Percentiles rank a stretch among this genome's conserved stretches.
These are phyloP conservation scores for Aeoliscus strigatus DNA, from an alignment of 2,797 vertebrate species.

Conservation along the genomic window DNA sequence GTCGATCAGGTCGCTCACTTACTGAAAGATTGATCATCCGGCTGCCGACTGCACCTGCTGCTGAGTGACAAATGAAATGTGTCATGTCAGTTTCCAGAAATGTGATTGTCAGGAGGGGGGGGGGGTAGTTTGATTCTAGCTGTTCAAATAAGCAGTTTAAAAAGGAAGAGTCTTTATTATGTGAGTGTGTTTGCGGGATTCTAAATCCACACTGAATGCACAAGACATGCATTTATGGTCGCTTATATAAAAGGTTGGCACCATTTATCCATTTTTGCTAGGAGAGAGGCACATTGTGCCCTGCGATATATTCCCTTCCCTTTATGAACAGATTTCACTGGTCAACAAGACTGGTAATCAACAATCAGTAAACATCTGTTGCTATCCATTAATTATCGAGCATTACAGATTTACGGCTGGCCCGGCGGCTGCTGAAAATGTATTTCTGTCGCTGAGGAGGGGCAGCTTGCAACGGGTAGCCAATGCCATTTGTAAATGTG, in stretches of 20 bases:
- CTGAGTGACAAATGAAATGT: conserved; percentile 75
- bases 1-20: conserved; percentile 60
- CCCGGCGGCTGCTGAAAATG: conserved; percentile 69
- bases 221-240: too few relatives aligned
- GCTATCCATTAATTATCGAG: conserved; percentile 79
- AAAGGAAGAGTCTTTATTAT: too few relatives aligned
- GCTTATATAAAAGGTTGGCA: too few relatives aligned
- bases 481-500: conserved; percentile 79
- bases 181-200: too few relatives aligned
- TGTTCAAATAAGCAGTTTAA: conserved; percentile 52
- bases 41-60: conserved; percentile 59
- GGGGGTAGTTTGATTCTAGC: conserved; percentile 54
- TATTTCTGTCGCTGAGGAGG: conserved; percentile 74
- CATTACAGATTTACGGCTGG: conserved; percentile 71
- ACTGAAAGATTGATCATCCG: conserved; percentile 67
- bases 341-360: conserved; percentile 81
- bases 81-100: conserved; percentile 60
- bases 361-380: conserved; percentile 86
- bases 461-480: conserved; percentile 73
- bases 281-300: conserved; percentile 47
- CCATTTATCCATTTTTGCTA: conserved; percentile 42
- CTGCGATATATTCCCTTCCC: conserved; percentile 73
- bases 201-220: too few relatives aligned
- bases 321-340: conserved; percentile 84
- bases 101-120: conserved; percentile 63